Evolutionary conservation across 2,113 vertebrate species (phyloP).

Genomic region (Scomber colias): DNA sequence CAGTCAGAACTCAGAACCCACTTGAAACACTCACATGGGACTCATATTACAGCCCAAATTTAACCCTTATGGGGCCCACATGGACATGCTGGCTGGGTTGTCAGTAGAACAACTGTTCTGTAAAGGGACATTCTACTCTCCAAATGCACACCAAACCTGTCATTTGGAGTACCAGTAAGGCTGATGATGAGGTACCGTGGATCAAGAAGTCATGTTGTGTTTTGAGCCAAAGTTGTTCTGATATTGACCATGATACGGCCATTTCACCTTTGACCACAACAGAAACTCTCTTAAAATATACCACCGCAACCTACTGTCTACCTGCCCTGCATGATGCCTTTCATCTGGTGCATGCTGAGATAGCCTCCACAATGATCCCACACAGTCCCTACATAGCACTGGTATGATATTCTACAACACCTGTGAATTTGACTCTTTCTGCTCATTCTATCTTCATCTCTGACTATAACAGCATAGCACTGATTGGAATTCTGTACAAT

Average conservation of each 20-base stretch:
- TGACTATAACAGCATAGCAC: neutral
- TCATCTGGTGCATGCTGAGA: conserved; percentile 23
- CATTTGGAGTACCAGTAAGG: too few species aligned
- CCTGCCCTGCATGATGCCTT: neutral
- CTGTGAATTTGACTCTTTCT: neutral
- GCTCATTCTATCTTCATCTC: conserved; percentile 3
- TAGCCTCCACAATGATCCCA: neutral
- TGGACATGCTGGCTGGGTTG: too few species aligned
- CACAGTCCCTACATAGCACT: neutral
- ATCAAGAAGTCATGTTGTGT: neutral
- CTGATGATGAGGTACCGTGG: neutral
- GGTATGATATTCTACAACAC: neutral
- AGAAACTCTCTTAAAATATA: neutral
- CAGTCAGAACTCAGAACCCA: too few species aligned
- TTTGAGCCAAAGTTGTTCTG: neutral
- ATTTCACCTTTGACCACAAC: too few species aligned
- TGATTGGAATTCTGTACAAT: conserved; percentile 41
- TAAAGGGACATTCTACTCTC: too few species aligned
- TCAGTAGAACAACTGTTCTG: too few species aligned
- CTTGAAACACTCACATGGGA: too few species aligned
- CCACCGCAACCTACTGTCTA: neutral
- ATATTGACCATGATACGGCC: too few species aligned
- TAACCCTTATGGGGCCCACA: too few species aligned
- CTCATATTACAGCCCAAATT: too few species aligned
- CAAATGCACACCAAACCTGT: too few species aligned